Evolutionary conservation across 2,888 invertebrate genomes (phyloP).

Genomic region (Deroplatys truncata): DNA sequence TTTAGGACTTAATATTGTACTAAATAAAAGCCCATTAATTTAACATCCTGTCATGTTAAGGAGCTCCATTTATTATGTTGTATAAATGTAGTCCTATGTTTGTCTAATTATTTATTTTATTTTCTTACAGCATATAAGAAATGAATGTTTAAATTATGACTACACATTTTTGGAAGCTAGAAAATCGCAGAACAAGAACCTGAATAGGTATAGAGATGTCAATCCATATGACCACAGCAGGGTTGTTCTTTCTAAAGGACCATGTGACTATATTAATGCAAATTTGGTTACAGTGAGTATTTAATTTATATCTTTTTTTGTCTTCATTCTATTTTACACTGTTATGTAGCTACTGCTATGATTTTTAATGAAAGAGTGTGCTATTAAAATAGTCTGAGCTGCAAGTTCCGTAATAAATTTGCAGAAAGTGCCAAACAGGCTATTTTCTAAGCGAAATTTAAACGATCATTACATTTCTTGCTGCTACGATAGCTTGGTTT

Average conservation of each 20-base stretch:
- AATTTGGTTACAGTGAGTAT: constrained; percentile 74
- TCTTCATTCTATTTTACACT: neutral
- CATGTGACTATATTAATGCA: constrained; percentile 90
- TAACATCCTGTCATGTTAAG: too few species aligned
- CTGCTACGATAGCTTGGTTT: too few species aligned
- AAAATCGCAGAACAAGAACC: constrained; percentile 69
- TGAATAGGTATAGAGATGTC: constrained; percentile 93
- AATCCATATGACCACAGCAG: constrained; percentile 94
- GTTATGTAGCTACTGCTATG: neutral
- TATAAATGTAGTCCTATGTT: too few species aligned
- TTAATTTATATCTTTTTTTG: neutral
- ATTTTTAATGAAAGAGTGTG: neutral
- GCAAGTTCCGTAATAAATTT: too few species aligned
- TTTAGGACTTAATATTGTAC: too few species aligned
- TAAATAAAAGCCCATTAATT: too few species aligned
- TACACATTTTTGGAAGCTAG: constrained; percentile 60
- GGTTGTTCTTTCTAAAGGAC: constrained; percentile 68
- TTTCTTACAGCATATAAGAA: constrained; percentile 62
- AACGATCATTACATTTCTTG: too few species aligned
- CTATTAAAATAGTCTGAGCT: neutral
- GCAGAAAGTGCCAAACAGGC: too few species aligned
- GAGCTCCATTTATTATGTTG: too few species aligned
- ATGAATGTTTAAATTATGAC: constrained; percentile 58
- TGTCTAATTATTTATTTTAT: neutral
- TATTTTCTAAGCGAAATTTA: too few species aligned